Evolutionary conservation across 2,888 invertebrate species (phyloP).

Genomic region (Choreutis nemorana): DNA sequence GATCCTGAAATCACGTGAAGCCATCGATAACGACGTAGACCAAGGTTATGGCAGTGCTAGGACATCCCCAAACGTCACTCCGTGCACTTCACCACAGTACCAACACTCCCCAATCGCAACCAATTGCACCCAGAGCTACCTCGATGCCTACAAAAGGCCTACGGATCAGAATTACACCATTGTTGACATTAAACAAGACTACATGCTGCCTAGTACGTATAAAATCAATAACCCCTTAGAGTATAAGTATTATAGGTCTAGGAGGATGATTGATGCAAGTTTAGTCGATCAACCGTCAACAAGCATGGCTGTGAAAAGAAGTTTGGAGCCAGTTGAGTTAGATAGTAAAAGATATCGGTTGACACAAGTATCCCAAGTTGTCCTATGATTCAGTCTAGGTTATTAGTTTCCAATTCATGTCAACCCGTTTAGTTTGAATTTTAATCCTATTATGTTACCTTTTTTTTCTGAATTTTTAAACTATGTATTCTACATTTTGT

Average conservation of each 20-base stretch:
- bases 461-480: too few species aligned
- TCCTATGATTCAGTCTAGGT: constrained; percentile 46
- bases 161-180: constrained; percentile 16
- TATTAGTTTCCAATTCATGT: too few species aligned
- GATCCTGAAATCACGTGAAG: constrained; percentile 40
- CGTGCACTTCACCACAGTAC: constrained; percentile 34
- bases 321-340: constrained; percentile 33
- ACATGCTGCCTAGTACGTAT: constrained; percentile 27
- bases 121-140: constrained; percentile 25
- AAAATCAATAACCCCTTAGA: constrained; percentile 34
- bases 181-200: constrained; percentile 22
- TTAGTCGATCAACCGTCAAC: constrained; percentile 36
- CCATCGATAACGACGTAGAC: constrained; percentile 33
- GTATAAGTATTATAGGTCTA: constrained; percentile 39
- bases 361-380: constrained; percentile 44
- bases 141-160: constrained; percentile 22
- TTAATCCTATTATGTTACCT: too few species aligned
- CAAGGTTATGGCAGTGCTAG: constrained; percentile 50
- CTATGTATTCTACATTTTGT: too few species aligned
- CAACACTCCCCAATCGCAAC: constrained; percentile 34
- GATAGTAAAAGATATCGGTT: constrained; percentile 46
- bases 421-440: too few species aligned
- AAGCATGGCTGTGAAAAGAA: constrained; percentile 43
- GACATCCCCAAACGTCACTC: constrained; percentile 43
- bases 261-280: constrained; percentile 40